Percentiles rank a stretch among this genome's conserved stretches.
phyloP scores from a whole-genome alignment of 2,888 invertebrate genomes.

The Acanthococcus lagerstroemiae region DNA sequence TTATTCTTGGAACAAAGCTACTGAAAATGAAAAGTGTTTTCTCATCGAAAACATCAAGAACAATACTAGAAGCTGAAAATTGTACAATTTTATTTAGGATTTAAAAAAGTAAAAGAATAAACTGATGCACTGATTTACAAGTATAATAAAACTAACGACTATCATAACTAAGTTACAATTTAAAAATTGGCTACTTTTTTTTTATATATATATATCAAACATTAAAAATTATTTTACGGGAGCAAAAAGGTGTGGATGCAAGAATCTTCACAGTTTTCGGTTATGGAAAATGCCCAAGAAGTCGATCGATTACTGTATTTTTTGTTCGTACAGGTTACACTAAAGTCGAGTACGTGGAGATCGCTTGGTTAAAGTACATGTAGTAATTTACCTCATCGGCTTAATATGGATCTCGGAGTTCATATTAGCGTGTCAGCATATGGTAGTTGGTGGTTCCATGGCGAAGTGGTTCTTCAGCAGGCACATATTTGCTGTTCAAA shows the following conservation, averaged over 20 bases:
- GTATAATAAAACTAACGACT: background rate
- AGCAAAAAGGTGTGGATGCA: too few species aligned
- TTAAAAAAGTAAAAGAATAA: constrained; percentile 27
- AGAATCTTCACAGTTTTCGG: too few species aligned
- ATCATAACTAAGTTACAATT: background rate
- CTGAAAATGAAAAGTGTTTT: constrained; percentile 69
- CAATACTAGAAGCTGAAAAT: constrained; percentile 56
- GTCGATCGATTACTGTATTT: background rate
- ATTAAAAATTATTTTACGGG: too few species aligned
- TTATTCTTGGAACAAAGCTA: constrained; percentile 79
- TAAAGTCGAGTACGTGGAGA: constrained; percentile 62
- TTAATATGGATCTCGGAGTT: constrained; percentile 90
- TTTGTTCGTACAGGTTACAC: constrained; percentile 46
- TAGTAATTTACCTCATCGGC: constrained; percentile 85
- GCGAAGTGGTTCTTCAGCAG: constrained; percentile 85
- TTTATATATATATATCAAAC: too few species aligned
- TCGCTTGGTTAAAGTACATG: constrained; percentile 76
- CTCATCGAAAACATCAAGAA: constrained; percentile 65
- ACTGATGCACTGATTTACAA: background rate
- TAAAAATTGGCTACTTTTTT: too few species aligned
- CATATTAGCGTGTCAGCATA: constrained; percentile 86
- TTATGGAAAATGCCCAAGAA: too few species aligned
- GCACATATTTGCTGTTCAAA: constrained; percentile 48
- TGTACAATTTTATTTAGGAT: background rate
- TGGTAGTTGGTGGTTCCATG: constrained; percentile 86